phyloP scores from a whole-genome alignment of 2,797 vertebrate genomes.

The Melanotaenia maccullochi region DNA sequence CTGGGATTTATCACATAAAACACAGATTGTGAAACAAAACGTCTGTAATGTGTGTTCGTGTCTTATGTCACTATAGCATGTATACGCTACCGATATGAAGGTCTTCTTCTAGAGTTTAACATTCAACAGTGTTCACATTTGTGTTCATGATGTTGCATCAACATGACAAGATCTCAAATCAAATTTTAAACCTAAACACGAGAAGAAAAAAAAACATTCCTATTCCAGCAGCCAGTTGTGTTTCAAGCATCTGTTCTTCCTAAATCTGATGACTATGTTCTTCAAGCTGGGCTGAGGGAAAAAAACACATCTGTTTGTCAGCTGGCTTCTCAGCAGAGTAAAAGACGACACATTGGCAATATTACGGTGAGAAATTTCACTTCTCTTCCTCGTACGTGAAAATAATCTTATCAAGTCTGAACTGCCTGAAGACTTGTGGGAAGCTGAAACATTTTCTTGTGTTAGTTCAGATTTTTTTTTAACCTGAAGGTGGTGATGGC shows the following conservation, averaged over 20 bases:
- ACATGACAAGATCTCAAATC: background rate
- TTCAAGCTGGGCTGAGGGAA: background rate
- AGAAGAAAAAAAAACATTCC: background rate
- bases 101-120: too few relatives aligned
- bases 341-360: background rate
- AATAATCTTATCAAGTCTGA: too few relatives aligned
- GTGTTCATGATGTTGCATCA: background rate
- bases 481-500: background rate
- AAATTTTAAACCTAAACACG: too few relatives aligned
- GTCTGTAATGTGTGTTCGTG: too few relatives aligned
- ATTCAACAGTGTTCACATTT: constrained; percentile 20
- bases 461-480: background rate
- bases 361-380: background rate
- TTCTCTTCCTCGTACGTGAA: too few relatives aligned
- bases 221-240: background rate
- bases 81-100: too few relatives aligned
- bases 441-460: too few relatives aligned
- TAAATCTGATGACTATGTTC: background rate
- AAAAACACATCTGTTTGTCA: background rate
- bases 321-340: background rate
- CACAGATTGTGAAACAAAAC: too few relatives aligned
- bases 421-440: too few relatives aligned
- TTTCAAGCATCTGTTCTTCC: constrained; percentile 10
- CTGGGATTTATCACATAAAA: constrained; percentile 20
- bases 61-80: too few relatives aligned